A percentile compares a stretch with the other conserved stretches of the same genome.
Conservation (phyloP, 2,888 invertebrate genomes). For the Malthinus seriepunctatus region DNA sequence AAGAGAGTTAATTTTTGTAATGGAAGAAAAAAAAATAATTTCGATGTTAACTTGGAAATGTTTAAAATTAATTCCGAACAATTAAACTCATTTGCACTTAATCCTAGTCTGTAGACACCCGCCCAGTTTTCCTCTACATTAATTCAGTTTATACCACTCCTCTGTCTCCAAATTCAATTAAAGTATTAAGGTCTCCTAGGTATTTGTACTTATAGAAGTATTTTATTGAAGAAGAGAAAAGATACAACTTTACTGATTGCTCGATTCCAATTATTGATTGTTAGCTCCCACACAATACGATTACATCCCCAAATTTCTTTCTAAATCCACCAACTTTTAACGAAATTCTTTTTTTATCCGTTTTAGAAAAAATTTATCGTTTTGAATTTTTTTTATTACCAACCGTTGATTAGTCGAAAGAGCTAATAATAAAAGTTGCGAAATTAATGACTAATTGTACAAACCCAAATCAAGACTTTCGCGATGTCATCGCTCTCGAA, state of each 20-base stretch:
- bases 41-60: slow-evolving; percentile 9
- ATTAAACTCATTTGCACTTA: slow-evolving; percentile 29
- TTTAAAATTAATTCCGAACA: slow-evolving; percentile 25
- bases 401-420: no score
- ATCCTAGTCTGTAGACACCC: slow-evolving; percentile 24
- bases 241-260: slow-evolving; percentile 14
- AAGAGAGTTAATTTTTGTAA: background rate
- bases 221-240: slow-evolving; percentile 11
- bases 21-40: background rate
- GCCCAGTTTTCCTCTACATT: slow-evolving; percentile 20
- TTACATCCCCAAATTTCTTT: slow-evolving; percentile 2
- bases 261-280: slow-evolving; percentile 9
- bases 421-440: no score
- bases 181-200: slow-evolving; percentile 11
- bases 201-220: slow-evolving; percentile 7
- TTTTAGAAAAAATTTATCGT: no score
- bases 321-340: background rate
- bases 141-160: slow-evolving; percentile 21
- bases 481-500: no score
- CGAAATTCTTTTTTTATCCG: no score
- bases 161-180: slow-evolving; percentile 20
- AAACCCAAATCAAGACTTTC: no score
- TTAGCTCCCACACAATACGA: slow-evolving; percentile 1
- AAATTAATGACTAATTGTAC: no score
- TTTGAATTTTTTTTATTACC: no score